Base-by-base conservation (phyloP, 2,888 invertebrate species). In the Poecilobothrus nobilitatus region DNA sequence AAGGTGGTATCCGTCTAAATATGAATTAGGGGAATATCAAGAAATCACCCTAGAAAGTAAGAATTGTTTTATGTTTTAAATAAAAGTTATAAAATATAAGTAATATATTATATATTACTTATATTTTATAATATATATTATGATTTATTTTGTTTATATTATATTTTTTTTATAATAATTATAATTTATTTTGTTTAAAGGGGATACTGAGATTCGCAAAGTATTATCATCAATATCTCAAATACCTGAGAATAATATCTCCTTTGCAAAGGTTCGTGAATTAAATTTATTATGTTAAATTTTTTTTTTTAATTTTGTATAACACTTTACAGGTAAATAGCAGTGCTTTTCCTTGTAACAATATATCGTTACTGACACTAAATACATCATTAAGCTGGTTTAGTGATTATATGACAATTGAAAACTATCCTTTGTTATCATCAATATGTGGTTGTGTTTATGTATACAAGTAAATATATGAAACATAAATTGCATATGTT, bases 321-420 rank as follows among this genome's bases (percentile, higher is more conserved):
- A 15, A 53, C 6, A 18, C 37, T 33, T 41, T 34, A 0, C 69
- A 80, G 81, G 75, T 78, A 9, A 81, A 79, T 70, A 67, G 27
- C 34, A 77, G 76, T 69, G 82, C 83, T 67, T 88, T 89, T 76
- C 89, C 89, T 2, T 86, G 86, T 80, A 88, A 88, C 76, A 79
- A 78, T 73, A 83, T 87, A 76, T 87, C 87, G 69, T 80, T 87
- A 70, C 78, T 88, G 68, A 85, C 84, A 73, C 84, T 89, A 33
- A 86, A 88, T 72, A 83, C 81, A 63, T 85, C 87, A 70, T 80
- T 87, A 71, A 86, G 85, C 68, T 91, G 90, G 90, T 84, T 84
- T 73, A 82, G 84, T 10, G 83, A 84, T 71, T 80, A 84, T 9
- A 81, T 83, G 9, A 79, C 83, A 53, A 76, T 86, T 66, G 84